Percentiles rank a stretch among this genome's conserved stretches.
These are phyloP conservation scores for Podarcis raffonei DNA, from an alignment of 2,113 vertebrate genomes.

Conservation along the genomic window DNA sequence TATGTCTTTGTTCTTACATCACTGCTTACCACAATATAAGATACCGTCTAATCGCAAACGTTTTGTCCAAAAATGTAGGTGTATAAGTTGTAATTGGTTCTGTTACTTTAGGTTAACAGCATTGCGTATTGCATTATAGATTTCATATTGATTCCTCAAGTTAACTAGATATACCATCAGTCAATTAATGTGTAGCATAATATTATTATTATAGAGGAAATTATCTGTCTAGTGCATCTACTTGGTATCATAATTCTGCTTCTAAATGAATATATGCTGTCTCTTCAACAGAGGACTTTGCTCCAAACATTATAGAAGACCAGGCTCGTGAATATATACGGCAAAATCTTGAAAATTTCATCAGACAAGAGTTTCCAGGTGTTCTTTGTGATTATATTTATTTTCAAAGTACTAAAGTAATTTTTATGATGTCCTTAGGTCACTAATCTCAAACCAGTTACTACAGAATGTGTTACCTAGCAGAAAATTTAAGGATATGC, in stretches of 20 bases:
- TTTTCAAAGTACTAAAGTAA: neutral
- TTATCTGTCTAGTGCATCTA: constrained; percentile 30
- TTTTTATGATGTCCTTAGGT: neutral
- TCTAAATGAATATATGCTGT: constrained; percentile 8
- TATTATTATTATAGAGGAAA: neutral
- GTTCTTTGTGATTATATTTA: constrained; percentile 10
- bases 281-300: constrained; percentile 83
- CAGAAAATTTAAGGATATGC: neutral
- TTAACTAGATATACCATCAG: neutral
- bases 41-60: neutral
- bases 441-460: neutral
- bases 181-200: neutral
- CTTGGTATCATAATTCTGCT: constrained; percentile 27
- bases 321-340: constrained; percentile 88
- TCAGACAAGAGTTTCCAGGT: constrained; percentile 89
- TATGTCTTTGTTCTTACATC: neutral
- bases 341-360: constrained; percentile 86
- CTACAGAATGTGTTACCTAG: neutral
- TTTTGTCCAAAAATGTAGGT: neutral
- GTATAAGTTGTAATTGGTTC: neutral
- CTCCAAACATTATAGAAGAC: constrained; percentile 83
- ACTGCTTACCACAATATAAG: neutral
- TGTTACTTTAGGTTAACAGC: neutral
- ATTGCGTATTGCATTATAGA: neutral
- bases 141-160: neutral